Percentiles rank a stretch among this genome's conserved stretches.
Evolutionary conservation across 2,113 vertebrate genomes (phyloP).

Genomic region (Calonectris borealis): DNA sequence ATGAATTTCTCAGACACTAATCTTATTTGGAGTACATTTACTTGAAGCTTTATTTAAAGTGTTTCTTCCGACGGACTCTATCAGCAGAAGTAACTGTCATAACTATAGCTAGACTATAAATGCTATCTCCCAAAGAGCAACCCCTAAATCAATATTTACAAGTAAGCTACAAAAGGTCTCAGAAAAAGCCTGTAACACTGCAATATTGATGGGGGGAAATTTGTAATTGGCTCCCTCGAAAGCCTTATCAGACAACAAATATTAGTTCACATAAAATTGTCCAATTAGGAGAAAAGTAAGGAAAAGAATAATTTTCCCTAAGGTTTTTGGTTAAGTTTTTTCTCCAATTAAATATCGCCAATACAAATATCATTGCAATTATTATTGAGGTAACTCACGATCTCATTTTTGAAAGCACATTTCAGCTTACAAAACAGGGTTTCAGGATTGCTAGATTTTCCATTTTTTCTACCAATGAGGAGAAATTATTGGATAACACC

Average conservation of each 20-base stretch:
- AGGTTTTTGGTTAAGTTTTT: background rate
- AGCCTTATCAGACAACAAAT: conserved; percentile 56
- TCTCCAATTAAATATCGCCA: conserved; percentile 33
- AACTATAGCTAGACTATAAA: conserved; percentile 9
- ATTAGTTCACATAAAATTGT: conserved; percentile 61
- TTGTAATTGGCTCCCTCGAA: conserved; percentile 69
- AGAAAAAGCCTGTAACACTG: conserved; percentile 13
- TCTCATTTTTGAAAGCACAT: background rate
- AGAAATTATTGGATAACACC: background rate
- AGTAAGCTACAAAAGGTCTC: conserved; percentile 27
- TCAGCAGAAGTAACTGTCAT: conserved; percentile 26
- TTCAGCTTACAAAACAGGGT: background rate
- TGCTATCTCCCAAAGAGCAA: conserved; percentile 42
- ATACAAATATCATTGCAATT: conserved; percentile 40
- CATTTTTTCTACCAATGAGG: background rate
- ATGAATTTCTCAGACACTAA: background rate
- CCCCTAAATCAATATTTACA: conserved; percentile 62
- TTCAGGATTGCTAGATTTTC: background rate
- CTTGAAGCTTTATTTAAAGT: background rate
- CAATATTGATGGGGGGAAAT: conserved; percentile 18
- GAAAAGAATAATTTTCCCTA: conserved; percentile 44
- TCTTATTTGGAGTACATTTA: background rate
- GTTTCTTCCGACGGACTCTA: background rate
- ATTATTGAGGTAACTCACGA: conserved; percentile 34
- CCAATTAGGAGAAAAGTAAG: conserved; percentile 57